Conservation (phyloP, 2,888 invertebrate genomes). For the Rhopalosiphum nymphaeae region DNA sequence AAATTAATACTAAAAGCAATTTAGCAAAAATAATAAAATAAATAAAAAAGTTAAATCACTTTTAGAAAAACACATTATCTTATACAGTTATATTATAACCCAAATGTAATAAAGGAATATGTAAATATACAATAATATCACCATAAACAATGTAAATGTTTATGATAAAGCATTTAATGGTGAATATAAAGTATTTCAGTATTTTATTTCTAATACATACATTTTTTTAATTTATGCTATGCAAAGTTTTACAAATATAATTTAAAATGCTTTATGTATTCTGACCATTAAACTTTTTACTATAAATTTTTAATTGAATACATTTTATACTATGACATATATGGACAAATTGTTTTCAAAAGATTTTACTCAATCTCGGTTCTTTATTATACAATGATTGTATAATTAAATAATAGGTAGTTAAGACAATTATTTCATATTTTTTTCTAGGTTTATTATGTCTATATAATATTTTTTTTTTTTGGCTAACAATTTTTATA, state of each 20-base stretch:
- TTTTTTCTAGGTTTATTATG: not conserved
- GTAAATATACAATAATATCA: not conserved
- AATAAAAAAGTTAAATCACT: not conserved
- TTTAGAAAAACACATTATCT: slow-evolving; percentile 2
- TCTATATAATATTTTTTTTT: not conserved
- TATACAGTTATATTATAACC: slow-evolving; percentile 4
- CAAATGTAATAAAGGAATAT: slow-evolving; percentile 18
- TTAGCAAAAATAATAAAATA: slow-evolving; percentile 21
- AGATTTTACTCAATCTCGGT: not conserved
- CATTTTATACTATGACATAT: not conserved
- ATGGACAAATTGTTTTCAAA: not conserved
- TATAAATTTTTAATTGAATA: not conserved
- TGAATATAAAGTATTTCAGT: not conserved
- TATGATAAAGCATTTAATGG: not conserved
- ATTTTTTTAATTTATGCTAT: not conserved
- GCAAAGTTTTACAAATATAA: not conserved
- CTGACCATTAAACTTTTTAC: not conserved
- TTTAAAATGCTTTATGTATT: not conserved
- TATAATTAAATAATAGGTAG: slow-evolving; percentile 8
- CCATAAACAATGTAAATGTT: not conserved
- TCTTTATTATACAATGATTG: not conserved
- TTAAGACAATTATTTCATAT: not conserved
- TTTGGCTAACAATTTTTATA: slow-evolving; percentile 1
- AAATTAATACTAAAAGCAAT: slow-evolving; percentile 35
- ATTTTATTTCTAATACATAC: not conserved